Evolutionary conservation across 2,113 vertebrate species (phyloP).

Genomic region (Microtus oregoni): DNA sequence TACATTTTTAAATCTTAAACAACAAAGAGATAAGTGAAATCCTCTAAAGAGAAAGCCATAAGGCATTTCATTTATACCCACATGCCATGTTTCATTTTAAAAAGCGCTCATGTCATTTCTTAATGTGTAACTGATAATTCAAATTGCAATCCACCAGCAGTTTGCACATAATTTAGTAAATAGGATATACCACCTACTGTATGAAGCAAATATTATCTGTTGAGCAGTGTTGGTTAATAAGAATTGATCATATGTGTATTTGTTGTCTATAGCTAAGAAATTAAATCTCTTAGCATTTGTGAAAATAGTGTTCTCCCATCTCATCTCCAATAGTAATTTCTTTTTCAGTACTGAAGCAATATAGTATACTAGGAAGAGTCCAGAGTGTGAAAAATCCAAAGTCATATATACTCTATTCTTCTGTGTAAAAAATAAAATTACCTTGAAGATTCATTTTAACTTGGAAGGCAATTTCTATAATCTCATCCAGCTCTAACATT

Average conservation of each 20-base stretch:
- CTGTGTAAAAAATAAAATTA: not conserved
- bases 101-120: not conserved
- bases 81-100: not conserved
- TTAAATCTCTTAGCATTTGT: not conserved
- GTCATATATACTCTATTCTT: not conserved
- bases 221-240: slow-evolving; percentile 21
- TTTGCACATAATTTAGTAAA: not conserved
- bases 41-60: not conserved
- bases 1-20: not conserved
- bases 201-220: slow-evolving; percentile 5
- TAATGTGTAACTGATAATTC: not conserved
- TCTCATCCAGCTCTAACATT: not conserved
- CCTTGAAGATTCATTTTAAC: not conserved
- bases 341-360: not conserved
- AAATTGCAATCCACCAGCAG: not conserved
- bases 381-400: not conserved
- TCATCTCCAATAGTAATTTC: not conserved
- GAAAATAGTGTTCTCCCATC: not conserved
- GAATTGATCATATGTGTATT: not conserved
- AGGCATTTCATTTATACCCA: too few relatives aligned
- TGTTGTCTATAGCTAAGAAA: slow-evolving; percentile 41
- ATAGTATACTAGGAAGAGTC: not conserved
- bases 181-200: not conserved
- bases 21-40: not conserved
- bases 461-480: not conserved